phyloP scores from a whole-genome alignment of 2,797 vertebrate genomes.

The Brachyrhaphis roseni region DNA sequence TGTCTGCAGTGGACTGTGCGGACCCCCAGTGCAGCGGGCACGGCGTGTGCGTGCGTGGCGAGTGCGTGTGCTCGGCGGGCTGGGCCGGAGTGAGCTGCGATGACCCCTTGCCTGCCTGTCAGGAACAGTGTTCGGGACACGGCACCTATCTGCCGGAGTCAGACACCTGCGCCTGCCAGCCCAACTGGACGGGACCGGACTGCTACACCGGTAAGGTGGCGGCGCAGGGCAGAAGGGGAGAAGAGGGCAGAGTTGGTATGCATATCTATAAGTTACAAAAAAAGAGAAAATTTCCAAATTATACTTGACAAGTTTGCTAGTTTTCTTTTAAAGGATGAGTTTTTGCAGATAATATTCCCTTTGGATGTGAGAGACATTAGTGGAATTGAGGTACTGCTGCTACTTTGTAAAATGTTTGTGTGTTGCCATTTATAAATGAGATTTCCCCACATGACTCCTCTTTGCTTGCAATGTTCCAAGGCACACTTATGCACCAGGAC shows the following conservation, averaged over 20 bases:
- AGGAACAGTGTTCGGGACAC: constrained; percentile 93
- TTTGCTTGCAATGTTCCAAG: constrained; percentile 34
- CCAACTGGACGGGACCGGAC: constrained; percentile 93
- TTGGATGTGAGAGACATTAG: constrained; percentile 60
- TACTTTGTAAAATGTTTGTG: constrained; percentile 31
- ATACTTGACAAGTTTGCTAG: constrained; percentile 41
- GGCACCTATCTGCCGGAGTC: constrained; percentile 90
- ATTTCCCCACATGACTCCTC: constrained; percentile 68
- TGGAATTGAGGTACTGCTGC: constrained; percentile 48
- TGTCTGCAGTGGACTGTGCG: constrained; percentile 87
- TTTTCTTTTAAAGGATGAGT: constrained; percentile 44
- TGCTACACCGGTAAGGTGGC: constrained; percentile 88
- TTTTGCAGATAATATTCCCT: constrained; percentile 61
- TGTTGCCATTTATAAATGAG: constrained; percentile 67
- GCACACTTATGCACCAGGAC: constrained; percentile 13
- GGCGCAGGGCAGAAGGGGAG: not conserved
- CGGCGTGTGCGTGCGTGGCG: constrained; percentile 91
- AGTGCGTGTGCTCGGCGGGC: constrained; percentile 91
- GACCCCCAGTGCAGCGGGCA: constrained; percentile 91
- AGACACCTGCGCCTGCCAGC: constrained; percentile 90
- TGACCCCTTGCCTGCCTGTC: constrained; percentile 88
- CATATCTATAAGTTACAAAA: not conserved
- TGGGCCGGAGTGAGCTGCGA: constrained; percentile 93
- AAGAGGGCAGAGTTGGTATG: constrained; percentile 28
- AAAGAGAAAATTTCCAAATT: constrained; percentile 20